A percentile compares a stretch with the other conserved stretches of the same genome.
These are phyloP conservation scores for Leucoma salicis DNA, from an alignment of 2,888 invertebrate species.

Conservation along the genomic window DNA sequence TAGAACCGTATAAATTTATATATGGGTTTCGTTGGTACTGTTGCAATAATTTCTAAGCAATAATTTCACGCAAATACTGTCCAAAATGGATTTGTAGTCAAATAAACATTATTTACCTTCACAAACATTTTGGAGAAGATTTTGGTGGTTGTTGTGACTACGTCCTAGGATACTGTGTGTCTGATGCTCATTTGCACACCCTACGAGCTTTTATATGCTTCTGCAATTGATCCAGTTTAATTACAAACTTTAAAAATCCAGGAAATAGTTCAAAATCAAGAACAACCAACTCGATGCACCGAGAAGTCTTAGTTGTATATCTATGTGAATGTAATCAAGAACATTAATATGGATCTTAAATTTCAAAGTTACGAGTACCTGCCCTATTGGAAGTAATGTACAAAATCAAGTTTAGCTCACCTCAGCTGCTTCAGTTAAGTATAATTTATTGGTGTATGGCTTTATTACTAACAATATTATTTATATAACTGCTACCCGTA, in stretches of 20 bases:
- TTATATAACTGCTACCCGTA: too few species aligned
- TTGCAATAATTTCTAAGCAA: too few species aligned
- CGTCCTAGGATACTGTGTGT: slow-evolving; percentile 50
- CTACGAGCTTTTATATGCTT: slow-evolving; percentile 52
- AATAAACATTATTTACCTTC: slow-evolving; percentile 60
- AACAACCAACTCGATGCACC: slow-evolving; percentile 57
- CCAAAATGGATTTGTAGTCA: too few species aligned
- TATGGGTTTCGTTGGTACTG: too few species aligned
- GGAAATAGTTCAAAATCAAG: slow-evolving; percentile 76
- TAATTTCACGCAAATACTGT: too few species aligned
- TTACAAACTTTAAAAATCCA: slow-evolving; percentile 59
- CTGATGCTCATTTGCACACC: slow-evolving; percentile 45
- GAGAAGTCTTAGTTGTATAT: slow-evolving; percentile 40
- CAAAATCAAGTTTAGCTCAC: neutral
- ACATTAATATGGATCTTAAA: slow-evolving; percentile 25
- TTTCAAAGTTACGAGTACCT: neutral
- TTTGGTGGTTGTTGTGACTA: slow-evolving; percentile 54
- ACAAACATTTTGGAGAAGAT: slow-evolving; percentile 58
- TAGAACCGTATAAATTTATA: too few species aligned
- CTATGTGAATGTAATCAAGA: slow-evolving; percentile 17
- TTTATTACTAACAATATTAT: too few species aligned
- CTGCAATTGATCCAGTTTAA: slow-evolving; percentile 53
- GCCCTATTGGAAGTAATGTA: neutral
- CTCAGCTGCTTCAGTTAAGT: too few species aligned
- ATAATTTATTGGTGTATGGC: too few species aligned